Base-by-base conservation (phyloP, 2,888 invertebrate species). In the Cantharis lateralis region DNA sequence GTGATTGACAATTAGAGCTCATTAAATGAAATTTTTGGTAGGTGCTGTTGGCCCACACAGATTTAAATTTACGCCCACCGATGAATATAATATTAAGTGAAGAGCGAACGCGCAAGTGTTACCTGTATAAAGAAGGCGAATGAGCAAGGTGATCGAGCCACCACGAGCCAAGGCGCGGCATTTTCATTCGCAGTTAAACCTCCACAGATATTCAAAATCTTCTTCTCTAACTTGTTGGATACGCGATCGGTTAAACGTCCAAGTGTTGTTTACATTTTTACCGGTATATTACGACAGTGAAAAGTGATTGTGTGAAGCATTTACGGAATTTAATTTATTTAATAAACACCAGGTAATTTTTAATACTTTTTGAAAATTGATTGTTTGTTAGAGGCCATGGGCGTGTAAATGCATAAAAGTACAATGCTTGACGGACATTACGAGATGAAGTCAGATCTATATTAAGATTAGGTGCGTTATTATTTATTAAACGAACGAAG, bases 71-170 rank as follows among this genome's bases (percentile, higher is more conserved):
- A 75, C 76, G 76, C 78, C 78, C 76, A 78, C 78, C 16, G 71
- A 16, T 20, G 32, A 64, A 26, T 63, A 68, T n/a, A 69, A 66
- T 24, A 68, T 18, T 68, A 18, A 63, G 18, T 68, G 72, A 66
- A 74, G 74, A 71, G 68, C 78, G 63, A 72, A 68, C 70, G 72
- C 70, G 78, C 72, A 72, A 78, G 75, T 75, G 68, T 75, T 75
- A 64, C 48, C 71, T 74, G 77, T 69, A 66, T 24, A 15, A 74
- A 75, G 74, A 70, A 73, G 75, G 72, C 71, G 77, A 74, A 75
- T 71, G 74, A 75, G 75, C 78, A 78, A 78, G 78, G 78, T 78
- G 76, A 78, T 78, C 78, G 76, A 71, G 77, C 71, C 62, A 74
- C 77, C 74, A 77, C 77, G 71, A 74, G 74, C 72, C 72, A 75